Percentiles rank a stretch among this genome's conserved stretches.
These are phyloP conservation scores for Kryptopterus vitreolus DNA, from an alignment of 2,797 vertebrate genomes.

Conservation along the genomic window DNA sequence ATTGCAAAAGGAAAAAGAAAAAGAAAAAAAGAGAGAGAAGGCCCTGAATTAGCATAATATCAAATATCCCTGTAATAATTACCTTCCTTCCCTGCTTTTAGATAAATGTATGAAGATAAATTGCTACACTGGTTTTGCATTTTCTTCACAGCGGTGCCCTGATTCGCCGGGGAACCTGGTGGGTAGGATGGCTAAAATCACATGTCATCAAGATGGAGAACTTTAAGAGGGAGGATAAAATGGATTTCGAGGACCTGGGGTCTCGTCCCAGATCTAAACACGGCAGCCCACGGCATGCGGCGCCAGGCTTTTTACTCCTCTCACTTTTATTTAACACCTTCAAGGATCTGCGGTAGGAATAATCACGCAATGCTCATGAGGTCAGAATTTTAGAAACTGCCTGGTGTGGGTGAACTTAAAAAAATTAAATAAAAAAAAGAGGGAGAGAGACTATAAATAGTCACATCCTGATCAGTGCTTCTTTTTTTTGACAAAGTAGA, in stretches of 20 bases:
- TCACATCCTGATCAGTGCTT: too few species aligned
- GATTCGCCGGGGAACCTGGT: conserved; percentile 71
- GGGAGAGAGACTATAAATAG: too few species aligned
- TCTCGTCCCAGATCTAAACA: conserved; percentile 46
- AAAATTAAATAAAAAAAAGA: not conserved
- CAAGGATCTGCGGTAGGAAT: conserved; percentile 24
- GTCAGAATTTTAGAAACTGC: conserved; percentile 8
- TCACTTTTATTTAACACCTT: conserved; percentile 33
- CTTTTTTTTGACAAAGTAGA: not conserved
- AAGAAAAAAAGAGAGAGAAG: too few species aligned
- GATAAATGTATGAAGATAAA: conserved; percentile 87
- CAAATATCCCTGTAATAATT: conserved; percentile 79
- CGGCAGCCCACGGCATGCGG: conserved; percentile 37
- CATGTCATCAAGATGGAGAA: conserved; percentile 86
- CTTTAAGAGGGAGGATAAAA: conserved; percentile 79
- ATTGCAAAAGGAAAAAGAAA: too few species aligned
- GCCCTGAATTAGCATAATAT: conserved; percentile 71
- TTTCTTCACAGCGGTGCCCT: conserved; percentile 80
- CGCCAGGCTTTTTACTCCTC: conserved; percentile 20
- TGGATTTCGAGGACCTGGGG: conserved; percentile 78
- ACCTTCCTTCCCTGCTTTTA: conserved; percentile 76
- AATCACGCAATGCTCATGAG: conserved; percentile 38
- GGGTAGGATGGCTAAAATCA: conserved; percentile 80
- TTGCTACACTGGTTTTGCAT: conserved; percentile 81
- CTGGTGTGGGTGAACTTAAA: conserved; percentile 12